These are phyloP conservation scores for Heliornis fulica DNA, from an alignment of 2,113 vertebrate genomes.

Conservation along the genomic window DNA sequence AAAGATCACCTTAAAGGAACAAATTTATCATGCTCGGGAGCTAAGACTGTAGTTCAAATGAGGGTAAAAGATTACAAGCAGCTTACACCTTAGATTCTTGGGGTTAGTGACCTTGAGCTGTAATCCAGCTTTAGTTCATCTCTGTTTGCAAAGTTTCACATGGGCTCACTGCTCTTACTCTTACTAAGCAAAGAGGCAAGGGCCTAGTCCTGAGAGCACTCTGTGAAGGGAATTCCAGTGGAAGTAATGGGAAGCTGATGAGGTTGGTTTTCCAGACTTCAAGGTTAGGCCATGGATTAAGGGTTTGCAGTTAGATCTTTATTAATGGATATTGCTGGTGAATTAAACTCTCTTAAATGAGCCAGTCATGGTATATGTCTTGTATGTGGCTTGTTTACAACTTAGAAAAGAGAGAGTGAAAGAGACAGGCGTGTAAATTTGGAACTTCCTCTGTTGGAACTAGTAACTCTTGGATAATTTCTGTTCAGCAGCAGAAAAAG, in stretches of 20 bases:
- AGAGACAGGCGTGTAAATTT: neutral
- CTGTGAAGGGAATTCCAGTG: neutral
- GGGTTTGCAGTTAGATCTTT: neutral
- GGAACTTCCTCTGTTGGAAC: neutral
- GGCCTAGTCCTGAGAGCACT: neutral
- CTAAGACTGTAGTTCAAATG: conserved; percentile 24
- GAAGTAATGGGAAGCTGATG: neutral
- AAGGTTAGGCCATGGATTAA: neutral
- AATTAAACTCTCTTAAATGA: neutral
- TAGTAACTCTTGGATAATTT: neutral
- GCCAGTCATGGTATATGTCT: neutral
- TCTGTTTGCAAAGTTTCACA: neutral
- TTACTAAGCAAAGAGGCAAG: neutral
- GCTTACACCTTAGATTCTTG: conserved; percentile 12
- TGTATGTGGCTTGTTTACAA: neutral
- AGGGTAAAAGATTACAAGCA: conserved; percentile 14
- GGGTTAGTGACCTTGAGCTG: neutral
- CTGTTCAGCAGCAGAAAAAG: neutral
- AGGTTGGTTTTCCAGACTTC: neutral
- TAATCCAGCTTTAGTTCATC: conserved; percentile 45
- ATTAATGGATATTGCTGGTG: neutral
- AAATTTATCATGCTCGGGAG: neutral
- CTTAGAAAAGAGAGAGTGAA: neutral
- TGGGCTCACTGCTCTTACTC: neutral
- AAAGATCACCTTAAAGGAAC: neutral